Evolutionary conservation across 2,113 vertebrate genomes (phyloP).

Genomic region (Lycaon pictus): DNA sequence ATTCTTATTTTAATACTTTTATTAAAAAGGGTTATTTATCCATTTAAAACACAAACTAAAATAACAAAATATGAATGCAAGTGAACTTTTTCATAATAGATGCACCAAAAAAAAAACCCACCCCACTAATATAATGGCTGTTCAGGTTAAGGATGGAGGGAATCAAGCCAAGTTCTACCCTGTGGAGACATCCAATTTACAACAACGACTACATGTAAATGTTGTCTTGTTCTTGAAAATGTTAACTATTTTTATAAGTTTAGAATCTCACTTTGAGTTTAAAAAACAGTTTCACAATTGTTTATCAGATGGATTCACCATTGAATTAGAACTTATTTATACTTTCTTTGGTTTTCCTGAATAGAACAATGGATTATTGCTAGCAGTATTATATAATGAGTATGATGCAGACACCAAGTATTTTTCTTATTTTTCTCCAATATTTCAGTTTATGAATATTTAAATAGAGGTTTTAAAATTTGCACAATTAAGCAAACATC

Average conservation of each 20-base stretch:
- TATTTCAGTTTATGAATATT: slow-evolving; percentile 46
- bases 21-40: slow-evolving; percentile 45
- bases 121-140: not conserved
- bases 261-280: slow-evolving; percentile 14
- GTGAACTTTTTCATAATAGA: slow-evolving; percentile 37
- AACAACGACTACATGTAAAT: slow-evolving; percentile 49
- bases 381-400: slow-evolving; percentile 35
- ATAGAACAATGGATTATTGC: slow-evolving; percentile 56
- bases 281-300: slow-evolving; percentile 58
- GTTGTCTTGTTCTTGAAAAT: slow-evolving; percentile 55
- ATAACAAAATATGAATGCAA: not conserved
- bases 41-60: slow-evolving; percentile 62
- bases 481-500: slow-evolving; percentile 29
- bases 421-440: slow-evolving; percentile 35
- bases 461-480: slow-evolving; percentile 28
- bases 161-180: slow-evolving; percentile 18
- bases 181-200: slow-evolving; percentile 7
- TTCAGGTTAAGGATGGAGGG: slow-evolving; percentile 18
- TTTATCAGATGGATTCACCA: not conserved
- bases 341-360: slow-evolving; percentile 47
- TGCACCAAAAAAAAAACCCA: not conserved
- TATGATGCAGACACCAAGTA: not conserved
- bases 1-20: slow-evolving; percentile 54
- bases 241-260: not conserved
- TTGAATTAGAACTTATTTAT: slow-evolving; percentile 54